phyloP scores from a whole-genome alignment of 1,140 invertebrate species.

The Panagrolaimus sp. region DNA sequence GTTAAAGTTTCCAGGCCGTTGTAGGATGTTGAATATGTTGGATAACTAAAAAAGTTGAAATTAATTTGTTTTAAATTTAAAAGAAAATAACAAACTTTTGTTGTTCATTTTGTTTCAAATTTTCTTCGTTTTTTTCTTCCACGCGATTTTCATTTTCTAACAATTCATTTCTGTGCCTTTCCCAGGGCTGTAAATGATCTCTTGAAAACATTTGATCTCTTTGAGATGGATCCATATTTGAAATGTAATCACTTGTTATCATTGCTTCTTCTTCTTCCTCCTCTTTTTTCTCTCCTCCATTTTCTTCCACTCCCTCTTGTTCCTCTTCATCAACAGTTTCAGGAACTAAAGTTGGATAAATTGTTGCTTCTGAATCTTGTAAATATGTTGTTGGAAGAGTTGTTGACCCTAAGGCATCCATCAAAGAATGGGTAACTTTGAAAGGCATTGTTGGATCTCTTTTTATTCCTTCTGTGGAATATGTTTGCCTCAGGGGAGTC shows the following conservation, averaged over 20 bases:
- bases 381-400: background rate
- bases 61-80: background rate
- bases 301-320: background rate
- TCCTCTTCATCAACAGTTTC: background rate
- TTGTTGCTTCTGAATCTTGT: slow-evolving; percentile 6
- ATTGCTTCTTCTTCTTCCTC: background rate
- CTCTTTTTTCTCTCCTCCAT: too few relatives aligned
- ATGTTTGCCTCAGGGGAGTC: background rate
- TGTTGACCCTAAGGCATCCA: background rate
- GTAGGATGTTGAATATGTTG: background rate
- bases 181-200: slow-evolving; percentile 1
- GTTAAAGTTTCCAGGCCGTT: too few relatives aligned
- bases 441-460: background rate
- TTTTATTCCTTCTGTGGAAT: background rate
- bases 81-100: background rate
- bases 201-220: background rate
- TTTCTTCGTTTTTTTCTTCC: background rate
- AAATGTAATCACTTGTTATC: slow-evolving; percentile 1
- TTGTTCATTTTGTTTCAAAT: background rate
- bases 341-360: slow-evolving; percentile 7
- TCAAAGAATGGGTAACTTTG: background rate
- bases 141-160: background rate
- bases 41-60: background rate
- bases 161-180: background rate
- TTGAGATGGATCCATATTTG: background rate